Base-by-base conservation (phyloP, 2,113 vertebrate genomes). In the Ardeotis arabs region DNA sequence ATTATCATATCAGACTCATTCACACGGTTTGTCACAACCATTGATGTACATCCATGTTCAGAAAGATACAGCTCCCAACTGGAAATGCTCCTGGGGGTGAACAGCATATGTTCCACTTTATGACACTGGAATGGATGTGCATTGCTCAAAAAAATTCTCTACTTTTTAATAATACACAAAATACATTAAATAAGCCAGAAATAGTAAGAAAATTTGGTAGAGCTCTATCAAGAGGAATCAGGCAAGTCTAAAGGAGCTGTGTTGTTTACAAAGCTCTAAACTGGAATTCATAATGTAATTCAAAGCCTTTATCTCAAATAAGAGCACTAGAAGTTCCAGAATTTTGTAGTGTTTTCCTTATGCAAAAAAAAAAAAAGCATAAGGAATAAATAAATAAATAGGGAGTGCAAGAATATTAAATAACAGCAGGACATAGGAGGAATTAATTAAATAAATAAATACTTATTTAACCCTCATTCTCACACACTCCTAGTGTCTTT, bases 321-420 rank as follows among this genome's bases (percentile, higher is more conserved):
- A 82, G 23, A 96, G 21, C 58, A 45, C 52, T 82, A 91, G 64
- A 95, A 92, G 35, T 63, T 84, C 29, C 73, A 88, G 44, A 91
- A 70, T 87, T 96, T 73, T 20, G 4, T 49, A 37, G 52, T 83
- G 64, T 78, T 96, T 96, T 82, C 77, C 66, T 96, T 77, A 95
- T 74, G 22, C 41, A 93, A 83, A 87, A 53, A 53, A 49, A 49
- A 49, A 53, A 90, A 80, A 56, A 15, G 4, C 44, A 19, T 72
- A 90, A 96, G 49, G 91, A 97, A 95, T 91, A 96, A 96, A 95
- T 67, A 93, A 93, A 87, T 47, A 95, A 95, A 95, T 86, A 93
- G 60, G 31, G 76, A 80, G 47, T 80, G 33, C 52, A 97, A 89
- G 79, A 96, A 93, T 90, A 89, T 79, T 81, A 96, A 96, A 90